Evolutionary conservation across 1,140 invertebrate species (phyloP).

Genomic region (Nixonia krombeini): DNA sequence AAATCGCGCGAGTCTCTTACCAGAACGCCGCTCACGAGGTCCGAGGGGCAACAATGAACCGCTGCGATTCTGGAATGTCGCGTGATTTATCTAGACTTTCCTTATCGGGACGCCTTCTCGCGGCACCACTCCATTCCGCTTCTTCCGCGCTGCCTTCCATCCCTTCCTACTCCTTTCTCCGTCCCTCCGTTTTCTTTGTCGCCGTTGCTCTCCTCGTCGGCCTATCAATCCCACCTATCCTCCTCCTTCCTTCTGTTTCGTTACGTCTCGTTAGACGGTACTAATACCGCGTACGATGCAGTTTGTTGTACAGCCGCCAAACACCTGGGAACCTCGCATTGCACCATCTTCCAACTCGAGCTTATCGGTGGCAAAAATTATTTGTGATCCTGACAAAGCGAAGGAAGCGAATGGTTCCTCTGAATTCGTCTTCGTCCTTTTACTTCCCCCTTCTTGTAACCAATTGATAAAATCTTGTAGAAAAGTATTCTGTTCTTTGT

Average conservation of each 20-base stretch:
- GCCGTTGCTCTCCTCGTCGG: background rate
- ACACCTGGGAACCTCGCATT: slow-evolving; percentile 7
- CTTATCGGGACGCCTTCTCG: slow-evolving; percentile 16
- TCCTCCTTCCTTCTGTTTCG: background rate
- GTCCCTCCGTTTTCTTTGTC: background rate
- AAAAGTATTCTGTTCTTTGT: no score
- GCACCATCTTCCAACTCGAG: background rate
- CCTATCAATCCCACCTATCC: background rate
- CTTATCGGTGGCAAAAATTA: background rate
- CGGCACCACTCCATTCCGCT: background rate
- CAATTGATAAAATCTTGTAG: no score
- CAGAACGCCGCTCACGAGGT: background rate
- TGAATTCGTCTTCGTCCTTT: no score
- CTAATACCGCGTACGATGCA: slow-evolving; percentile 5
- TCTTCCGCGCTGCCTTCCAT: background rate
- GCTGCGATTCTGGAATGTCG: slow-evolving; percentile 4
- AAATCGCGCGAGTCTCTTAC: background rate
- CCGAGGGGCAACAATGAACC: slow-evolving; percentile 1
- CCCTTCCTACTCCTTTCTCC: no score
- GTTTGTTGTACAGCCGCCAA: background rate
- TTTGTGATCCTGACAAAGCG: no score
- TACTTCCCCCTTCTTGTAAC: no score
- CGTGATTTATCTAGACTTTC: slow-evolving; percentile 45
- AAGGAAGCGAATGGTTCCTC: no score
- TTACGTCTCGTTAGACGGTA: slow-evolving; percentile 4